Percentiles rank a stretch among this genome's conserved stretches.
Evolutionary conservation across 2,797 vertebrate species (phyloP).

Genomic region (Galagoides demidoff): DNA sequence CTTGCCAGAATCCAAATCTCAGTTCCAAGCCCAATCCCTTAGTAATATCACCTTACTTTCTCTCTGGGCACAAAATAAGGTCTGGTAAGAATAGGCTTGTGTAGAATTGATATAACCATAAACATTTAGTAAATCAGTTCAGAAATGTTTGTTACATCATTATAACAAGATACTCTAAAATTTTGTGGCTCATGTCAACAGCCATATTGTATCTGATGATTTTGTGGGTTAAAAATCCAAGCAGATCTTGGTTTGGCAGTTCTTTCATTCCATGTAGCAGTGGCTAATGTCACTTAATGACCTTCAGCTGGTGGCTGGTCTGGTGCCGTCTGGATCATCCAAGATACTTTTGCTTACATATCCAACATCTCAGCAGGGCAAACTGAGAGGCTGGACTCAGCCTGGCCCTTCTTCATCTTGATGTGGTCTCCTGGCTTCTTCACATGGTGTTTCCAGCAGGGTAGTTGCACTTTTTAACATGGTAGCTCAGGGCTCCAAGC

Average conservation of each 20-base stretch:
- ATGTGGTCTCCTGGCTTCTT: not conserved
- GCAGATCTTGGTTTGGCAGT: not conserved
- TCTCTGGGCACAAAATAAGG: not conserved
- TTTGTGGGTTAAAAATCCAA: not conserved
- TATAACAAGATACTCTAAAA: not conserved
- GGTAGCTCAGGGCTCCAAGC: not conserved
- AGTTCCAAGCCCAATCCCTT: not conserved
- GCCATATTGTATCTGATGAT: not conserved
- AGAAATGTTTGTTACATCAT: not conserved
- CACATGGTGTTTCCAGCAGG: not conserved
- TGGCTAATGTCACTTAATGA: not conserved
- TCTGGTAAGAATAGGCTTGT: not conserved
- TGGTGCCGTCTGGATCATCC: not conserved
- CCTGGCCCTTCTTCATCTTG: not conserved
- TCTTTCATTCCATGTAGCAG: not conserved
- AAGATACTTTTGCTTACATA: not conserved
- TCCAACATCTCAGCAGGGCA: not conserved
- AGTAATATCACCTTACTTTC: not conserved
- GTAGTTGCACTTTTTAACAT: not conserved
- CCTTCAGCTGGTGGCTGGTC: not conserved
- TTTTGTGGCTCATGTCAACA: not conserved
- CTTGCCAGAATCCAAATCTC: conserved; percentile 9
- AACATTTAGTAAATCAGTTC: not conserved
- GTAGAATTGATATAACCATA: not conserved
- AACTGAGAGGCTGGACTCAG: not conserved